A percentile compares a stretch with the other conserved stretches of the same genome.
Evolutionary conservation across 2,113 vertebrate genomes (phyloP).

Genomic region (Stictonetta naevosa): DNA sequence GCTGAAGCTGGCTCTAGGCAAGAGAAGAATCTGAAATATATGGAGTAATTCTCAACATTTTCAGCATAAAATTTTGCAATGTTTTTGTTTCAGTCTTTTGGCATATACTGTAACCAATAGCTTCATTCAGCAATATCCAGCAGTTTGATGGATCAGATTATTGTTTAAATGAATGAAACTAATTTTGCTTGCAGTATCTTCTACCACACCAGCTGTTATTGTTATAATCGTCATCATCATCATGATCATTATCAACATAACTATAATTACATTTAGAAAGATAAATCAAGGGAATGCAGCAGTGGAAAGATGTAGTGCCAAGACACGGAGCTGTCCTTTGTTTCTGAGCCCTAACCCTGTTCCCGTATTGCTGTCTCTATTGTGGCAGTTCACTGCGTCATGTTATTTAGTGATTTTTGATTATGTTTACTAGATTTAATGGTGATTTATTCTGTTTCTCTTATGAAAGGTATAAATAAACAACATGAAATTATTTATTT

Average conservation of each 20-base stretch:
- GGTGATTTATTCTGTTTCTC: not conserved
- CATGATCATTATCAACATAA: not conserved
- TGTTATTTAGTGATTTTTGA: not conserved
- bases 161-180: conserved; percentile 42
- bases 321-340: not conserved
- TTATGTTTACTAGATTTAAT: not conserved
- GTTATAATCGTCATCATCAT: conserved; percentile 8
- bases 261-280: conserved; percentile 45
- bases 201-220: conserved; percentile 52
- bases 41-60: not conserved
- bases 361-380: not conserved
- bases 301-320: not conserved
- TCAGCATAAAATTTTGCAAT: not conserved
- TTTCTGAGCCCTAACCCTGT: not conserved
- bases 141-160: conserved; percentile 20
- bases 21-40: not conserved
- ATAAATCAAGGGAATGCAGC: conserved; percentile 1
- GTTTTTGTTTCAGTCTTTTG: not conserved
- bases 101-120: not conserved
- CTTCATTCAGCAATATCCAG: conserved; percentile 8
- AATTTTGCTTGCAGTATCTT: conserved; percentile 53
- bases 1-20: not conserved
- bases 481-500: not conserved
- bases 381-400: not conserved
- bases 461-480: not conserved